Conservation (phyloP, 2,797 vertebrate genomes). For the Sebastes minor region DNA sequence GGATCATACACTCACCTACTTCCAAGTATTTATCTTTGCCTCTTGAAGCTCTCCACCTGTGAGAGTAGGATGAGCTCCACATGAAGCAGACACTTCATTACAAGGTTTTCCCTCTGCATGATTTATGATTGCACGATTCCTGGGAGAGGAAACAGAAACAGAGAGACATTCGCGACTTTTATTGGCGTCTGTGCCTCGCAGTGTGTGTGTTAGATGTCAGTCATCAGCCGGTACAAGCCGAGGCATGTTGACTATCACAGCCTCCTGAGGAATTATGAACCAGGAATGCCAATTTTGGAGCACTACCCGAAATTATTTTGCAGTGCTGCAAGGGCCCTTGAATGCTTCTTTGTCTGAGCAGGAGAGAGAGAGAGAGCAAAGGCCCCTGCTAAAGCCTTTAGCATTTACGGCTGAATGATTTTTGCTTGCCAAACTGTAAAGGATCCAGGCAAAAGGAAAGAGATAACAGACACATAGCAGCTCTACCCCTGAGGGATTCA, state of each 20-base stretch:
- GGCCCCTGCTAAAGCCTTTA: conserved; percentile 55
- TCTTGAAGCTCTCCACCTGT: conserved; percentile 65
- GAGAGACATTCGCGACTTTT: conserved; percentile 50
- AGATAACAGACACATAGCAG: conserved; percentile 43
- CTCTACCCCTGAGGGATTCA: conserved; percentile 40
- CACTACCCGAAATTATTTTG: conserved; percentile 76
- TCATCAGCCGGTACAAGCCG: conserved; percentile 74
- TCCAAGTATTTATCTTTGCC: conserved; percentile 62
- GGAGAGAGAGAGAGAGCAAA: conserved; percentile 41
- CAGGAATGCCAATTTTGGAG: conserved; percentile 78
- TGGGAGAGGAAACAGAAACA: conserved; percentile 14
- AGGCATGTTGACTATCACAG: conserved; percentile 73
- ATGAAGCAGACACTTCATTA: conserved; percentile 47
- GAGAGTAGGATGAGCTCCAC: conserved; percentile 32
- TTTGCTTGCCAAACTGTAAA: conserved; percentile 67
- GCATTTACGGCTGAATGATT: conserved; percentile 61
- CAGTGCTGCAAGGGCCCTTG: conserved; percentile 60
- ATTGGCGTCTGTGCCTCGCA: conserved; percentile 45
- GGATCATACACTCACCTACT: conserved; percentile 49
- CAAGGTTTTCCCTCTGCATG: conserved; percentile 40
- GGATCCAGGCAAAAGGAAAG: conserved; percentile 40
- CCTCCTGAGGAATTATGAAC: conserved; percentile 72
- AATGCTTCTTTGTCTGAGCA: conserved; percentile 76
- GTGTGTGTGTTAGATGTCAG: conserved; percentile 70
- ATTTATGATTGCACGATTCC: conserved; percentile 48